These are phyloP conservation scores for Colletes gigas DNA, from an alignment of 1,140 invertebrate genomes.

Conservation along the genomic window DNA sequence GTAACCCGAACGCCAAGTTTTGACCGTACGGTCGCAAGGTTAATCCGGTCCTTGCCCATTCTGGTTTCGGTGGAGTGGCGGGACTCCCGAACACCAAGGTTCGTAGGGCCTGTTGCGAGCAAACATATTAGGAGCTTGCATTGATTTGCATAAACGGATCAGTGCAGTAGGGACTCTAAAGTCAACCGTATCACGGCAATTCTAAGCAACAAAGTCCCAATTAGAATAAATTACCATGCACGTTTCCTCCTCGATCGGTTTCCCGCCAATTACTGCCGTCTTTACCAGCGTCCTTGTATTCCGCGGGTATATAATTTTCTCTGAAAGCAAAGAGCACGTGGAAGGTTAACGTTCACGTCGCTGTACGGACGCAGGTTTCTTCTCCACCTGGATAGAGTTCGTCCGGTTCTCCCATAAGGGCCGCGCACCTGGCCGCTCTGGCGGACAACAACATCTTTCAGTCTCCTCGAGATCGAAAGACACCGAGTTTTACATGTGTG, in stretches of 20 bases:
- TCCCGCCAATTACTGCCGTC: slow-evolving; percentile 82
- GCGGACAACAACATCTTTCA: slow-evolving; percentile 70
- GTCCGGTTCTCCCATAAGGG: slow-evolving; percentile 76
- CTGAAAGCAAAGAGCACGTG: slow-evolving; percentile 69
- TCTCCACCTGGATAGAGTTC: slow-evolving; percentile 75
- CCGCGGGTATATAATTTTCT: slow-evolving; percentile 80
- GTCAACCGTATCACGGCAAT: too few species aligned
- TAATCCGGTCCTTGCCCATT: slow-evolving; percentile 85
- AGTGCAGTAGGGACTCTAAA: too few species aligned
- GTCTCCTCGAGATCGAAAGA: neutral
- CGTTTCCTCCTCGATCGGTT: slow-evolving; percentile 84
- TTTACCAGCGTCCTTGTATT: slow-evolving; percentile 74
- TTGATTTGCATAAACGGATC: too few species aligned
- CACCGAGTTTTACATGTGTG: neutral
- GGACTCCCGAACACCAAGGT: slow-evolving; percentile 83
- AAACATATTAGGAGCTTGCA: too few species aligned
- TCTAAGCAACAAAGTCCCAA: neutral
- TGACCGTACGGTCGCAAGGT: slow-evolving; percentile 83
- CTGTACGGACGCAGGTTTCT: neutral
- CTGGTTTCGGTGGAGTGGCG: slow-evolving; percentile 83
- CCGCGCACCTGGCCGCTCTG: slow-evolving; percentile 73
- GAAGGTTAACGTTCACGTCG: neutral
- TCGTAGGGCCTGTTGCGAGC: slow-evolving; percentile 80
- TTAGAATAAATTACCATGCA: slow-evolving; percentile 82
- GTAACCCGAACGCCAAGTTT: slow-evolving; percentile 83